Base-by-base conservation (phyloP, 2,888 invertebrate species). In the Nomada lathburiana region DNA sequence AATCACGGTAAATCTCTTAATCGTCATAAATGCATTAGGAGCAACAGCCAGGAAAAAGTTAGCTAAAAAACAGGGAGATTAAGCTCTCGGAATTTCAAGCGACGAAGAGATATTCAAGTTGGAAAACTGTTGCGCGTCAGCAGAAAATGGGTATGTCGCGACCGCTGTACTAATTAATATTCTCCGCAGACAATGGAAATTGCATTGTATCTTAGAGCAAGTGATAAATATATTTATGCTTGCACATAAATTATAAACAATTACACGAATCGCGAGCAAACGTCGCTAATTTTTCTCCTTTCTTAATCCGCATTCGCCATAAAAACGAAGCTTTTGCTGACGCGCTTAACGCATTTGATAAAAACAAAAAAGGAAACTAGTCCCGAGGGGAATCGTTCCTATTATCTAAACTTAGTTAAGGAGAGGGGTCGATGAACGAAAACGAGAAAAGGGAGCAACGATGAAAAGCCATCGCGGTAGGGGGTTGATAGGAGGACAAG, bases 41-140 rank as follows among this genome's bases (percentile, higher is more conserved):
- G 67, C 71, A 71, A 80, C 80, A 80, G 80, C 55, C 63, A 52
- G 73, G 80, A 63, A 57, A 80, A 73, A 80, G 67, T 67, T 80
- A 52, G 55, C 55, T 47, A 57, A 80, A 72, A 68, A 67, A 29
- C 47, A 57, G 60, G 42, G 26, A 18, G 80, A 72, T 80, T 80
- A 80, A 80, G 72, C 73, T 52, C n/a, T 18, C 23, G 59, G 68
- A 80, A 57, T 80, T 72, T 80, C 42, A 52, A 80, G 72, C 73
- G 44, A 36, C 47, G 62, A 80, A 36, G 71, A 67, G 67, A 63
- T 57, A 50, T 62, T 29, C 63, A 44, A 63, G 29, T 80, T 72
- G 80, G 80, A 47, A 67, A 80, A 80, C 64, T 80, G 71, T 80
- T 71, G 80, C 67, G 80, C 73, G 67, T 72, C 80, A 73, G 80